These are phyloP conservation scores for Drosophila setifemur DNA, from an alignment of 1,140 invertebrate species.

Conservation along the genomic window DNA sequence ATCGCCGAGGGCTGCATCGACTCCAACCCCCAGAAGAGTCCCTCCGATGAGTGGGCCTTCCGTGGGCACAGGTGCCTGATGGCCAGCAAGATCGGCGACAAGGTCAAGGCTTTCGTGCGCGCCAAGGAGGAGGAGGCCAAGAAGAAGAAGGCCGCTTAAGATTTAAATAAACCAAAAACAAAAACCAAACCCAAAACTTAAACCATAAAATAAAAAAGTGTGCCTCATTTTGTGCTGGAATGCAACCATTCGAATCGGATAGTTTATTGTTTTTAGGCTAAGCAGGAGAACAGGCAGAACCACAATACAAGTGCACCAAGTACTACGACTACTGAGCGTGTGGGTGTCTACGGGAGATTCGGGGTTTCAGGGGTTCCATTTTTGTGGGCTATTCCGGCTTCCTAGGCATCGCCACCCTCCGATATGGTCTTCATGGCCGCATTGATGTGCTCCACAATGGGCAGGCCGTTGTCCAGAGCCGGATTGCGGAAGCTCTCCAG, in stretches of 20 bases:
- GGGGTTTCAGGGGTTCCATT: neutral
- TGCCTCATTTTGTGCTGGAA: conserved; percentile 43
- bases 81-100: conserved; percentile 73
- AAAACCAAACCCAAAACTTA: too few species aligned
- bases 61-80: conserved; percentile 75
- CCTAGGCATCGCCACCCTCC: conserved; percentile 66
- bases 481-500: conserved; percentile 91
- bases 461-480: conserved; percentile 84
- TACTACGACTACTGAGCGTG: conserved; percentile 64
- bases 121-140: conserved; percentile 50
- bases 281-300: conserved; percentile 36
- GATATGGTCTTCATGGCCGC: conserved; percentile 83
- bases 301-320: conserved; percentile 69
- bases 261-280: conserved; percentile 53
- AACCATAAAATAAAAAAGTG: conserved; percentile 17
- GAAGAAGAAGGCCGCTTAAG: conserved; percentile 26
- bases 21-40: conserved; percentile 53
- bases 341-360: conserved; percentile 17
- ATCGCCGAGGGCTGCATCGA: conserved; percentile 71
- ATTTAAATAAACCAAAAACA: too few species aligned
- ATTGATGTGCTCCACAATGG: conserved; percentile 87
- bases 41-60: conserved; percentile 66
- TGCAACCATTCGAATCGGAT: conserved; percentile 44
- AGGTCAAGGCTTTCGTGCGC: conserved; percentile 59
- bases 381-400: neutral